These are phyloP conservation scores for Gobius niger DNA, from an alignment of 2,113 vertebrate genomes.

Conservation along the genomic window DNA sequence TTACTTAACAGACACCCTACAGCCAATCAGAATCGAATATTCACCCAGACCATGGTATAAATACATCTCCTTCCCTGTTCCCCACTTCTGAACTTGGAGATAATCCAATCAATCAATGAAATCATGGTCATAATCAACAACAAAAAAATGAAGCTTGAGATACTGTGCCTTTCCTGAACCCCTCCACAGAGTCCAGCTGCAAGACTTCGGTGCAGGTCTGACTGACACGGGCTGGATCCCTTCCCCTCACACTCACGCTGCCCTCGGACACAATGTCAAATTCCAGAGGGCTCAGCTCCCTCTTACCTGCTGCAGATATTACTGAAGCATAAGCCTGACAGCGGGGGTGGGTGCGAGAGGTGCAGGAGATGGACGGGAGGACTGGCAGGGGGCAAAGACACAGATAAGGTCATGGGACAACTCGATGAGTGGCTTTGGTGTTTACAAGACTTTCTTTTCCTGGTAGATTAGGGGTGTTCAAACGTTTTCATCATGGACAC, in stretches of 20 bases:
- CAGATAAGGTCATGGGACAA: constrained; percentile 16
- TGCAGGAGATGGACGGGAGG: constrained; percentile 11
- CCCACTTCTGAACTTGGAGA: background rate
- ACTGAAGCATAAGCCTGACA: constrained; percentile 60
- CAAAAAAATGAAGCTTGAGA: background rate
- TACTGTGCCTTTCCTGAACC: constrained; percentile 34
- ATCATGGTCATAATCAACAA: too few species aligned
- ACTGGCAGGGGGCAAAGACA: constrained; percentile 56
- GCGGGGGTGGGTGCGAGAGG: constrained; percentile 4
- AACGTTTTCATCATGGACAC: too few species aligned
- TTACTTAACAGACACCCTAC: too few species aligned
- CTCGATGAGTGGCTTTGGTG: too few species aligned
- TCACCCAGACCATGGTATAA: too few species aligned
- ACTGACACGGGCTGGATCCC: constrained; percentile 52
- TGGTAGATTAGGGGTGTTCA: too few species aligned
- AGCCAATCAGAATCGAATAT: too few species aligned
- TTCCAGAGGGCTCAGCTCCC: constrained; percentile 74
- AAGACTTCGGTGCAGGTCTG: constrained; percentile 15
- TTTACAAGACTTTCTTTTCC: too few species aligned
- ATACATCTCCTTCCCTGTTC: too few species aligned
- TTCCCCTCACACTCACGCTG: constrained; percentile 57
- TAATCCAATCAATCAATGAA: background rate
- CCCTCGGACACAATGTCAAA: constrained; percentile 68
- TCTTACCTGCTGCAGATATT: constrained; percentile 59
- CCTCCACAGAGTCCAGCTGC: background rate